Base-by-base conservation (phyloP, 37 sponge, comb jelly and placozoan species). In the Agelas oroides region DNA sequence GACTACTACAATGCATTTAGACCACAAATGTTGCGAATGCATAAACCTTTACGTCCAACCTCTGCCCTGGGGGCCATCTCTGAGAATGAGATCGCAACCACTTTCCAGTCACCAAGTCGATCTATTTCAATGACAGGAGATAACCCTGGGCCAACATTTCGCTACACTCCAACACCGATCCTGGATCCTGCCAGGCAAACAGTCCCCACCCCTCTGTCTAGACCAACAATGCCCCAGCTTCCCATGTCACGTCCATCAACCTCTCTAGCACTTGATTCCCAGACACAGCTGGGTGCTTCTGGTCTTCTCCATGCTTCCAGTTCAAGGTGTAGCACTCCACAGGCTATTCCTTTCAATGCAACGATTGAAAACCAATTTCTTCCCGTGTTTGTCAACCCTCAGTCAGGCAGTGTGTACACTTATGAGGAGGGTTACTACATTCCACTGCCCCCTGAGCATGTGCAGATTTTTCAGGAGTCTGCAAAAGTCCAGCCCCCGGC, bases 1-100 rank as follows among this genome's bases (percentile, higher is more conserved):
- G 82, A 81, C 17, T 81, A 81, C 60, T 81, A 59, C 59, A 81
- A 70, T 38, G 28, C 55, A 20, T 55, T 58, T 12, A 69, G 71
- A 34, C 82, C 82, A n/a, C 70, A 81, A 36, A 17, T 70, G 19
- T 71, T 53, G 46, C 46, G 8, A 46, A 46, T 46, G 46, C 46
- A 46, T 46, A 2, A n/a, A 52, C 52, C 52, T 5, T 41, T 75
- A 24, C 59, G 59, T 19, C 5, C 76, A 23, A 34, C 35, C 19
- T 56, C 71, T 2, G 53, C 71, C 24, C 71, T 81, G 59, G 71
- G 53, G 17, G 27, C 82, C 23, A 81, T 70, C 19, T 33, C 57
- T n/a, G 82, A 81, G 25, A 1, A 33, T 58, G 82, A 70, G 25
- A 1, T 56, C 18, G 12, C 69, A 2, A 30, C 69, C 3, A 67